phyloP scores from a whole-genome alignment of 37 sponge, comb jelly and placozoan species.

The Oopsacas minuta region DNA sequence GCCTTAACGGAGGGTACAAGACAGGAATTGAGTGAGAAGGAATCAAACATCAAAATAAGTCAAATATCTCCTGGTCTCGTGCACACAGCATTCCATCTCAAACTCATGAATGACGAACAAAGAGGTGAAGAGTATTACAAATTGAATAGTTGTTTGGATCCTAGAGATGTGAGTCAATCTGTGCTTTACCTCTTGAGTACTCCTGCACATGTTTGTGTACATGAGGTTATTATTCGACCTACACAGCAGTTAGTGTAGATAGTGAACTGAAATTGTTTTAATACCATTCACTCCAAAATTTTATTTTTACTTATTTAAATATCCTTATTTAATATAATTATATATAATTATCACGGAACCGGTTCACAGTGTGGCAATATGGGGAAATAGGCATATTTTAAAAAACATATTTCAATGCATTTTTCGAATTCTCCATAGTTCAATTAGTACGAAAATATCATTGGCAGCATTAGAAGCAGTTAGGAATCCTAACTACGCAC shows the following conservation, averaged over 20 bases:
- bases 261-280: too few species aligned
- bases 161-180: neutral
- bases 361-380: too few species aligned
- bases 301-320: too few species aligned
- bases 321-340: too few species aligned
- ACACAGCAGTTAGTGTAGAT: neutral
- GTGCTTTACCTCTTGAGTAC: neutral
- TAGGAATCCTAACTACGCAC: too few species aligned
- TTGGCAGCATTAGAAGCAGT: too few species aligned
- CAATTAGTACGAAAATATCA: too few species aligned
- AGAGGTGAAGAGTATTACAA: neutral
- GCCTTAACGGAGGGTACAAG: slow-evolving; percentile 59
- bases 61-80: slow-evolving; percentile 66
- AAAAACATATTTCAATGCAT: too few species aligned
- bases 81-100: slow-evolving; percentile 41
- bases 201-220: slow-evolving; percentile 13
- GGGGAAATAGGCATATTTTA: too few species aligned
- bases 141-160: neutral
- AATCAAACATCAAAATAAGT: slow-evolving; percentile 46
- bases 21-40: slow-evolving; percentile 50
- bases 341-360: too few species aligned
- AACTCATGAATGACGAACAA: slow-evolving; percentile 9
- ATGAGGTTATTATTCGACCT: neutral
- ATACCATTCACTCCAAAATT: too few species aligned
- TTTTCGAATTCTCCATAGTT: too few species aligned